Evolutionary conservation across 2,797 vertebrate genomes (phyloP).

Genomic region (Chiloscyllium punctatum): DNA sequence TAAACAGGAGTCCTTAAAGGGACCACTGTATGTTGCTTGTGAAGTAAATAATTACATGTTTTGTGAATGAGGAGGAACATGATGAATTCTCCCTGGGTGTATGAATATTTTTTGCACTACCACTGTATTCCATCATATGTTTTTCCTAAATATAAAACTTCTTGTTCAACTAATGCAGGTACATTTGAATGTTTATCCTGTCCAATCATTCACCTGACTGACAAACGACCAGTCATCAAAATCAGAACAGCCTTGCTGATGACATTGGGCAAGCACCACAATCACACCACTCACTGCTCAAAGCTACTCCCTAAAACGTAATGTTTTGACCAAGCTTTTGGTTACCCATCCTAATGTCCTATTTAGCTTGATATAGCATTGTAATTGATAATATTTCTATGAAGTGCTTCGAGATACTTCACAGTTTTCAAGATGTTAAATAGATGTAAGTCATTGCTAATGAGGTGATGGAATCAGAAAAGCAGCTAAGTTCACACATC

Average conservation of each 20-base stretch:
- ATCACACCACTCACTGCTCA: background rate
- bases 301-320: background rate
- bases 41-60: background rate
- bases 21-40: background rate
- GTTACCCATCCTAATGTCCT: background rate
- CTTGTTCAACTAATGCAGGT: background rate
- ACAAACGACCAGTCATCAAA: background rate
- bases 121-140: background rate
- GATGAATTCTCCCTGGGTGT: background rate
- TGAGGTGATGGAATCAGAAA: background rate
- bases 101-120: background rate
- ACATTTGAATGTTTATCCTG: background rate
- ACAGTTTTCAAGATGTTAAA: background rate
- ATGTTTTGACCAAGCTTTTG: background rate
- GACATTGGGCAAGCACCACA: background rate
- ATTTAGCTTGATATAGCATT: background rate
- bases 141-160: background rate
- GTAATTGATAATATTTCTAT: background rate
- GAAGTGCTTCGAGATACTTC: background rate
- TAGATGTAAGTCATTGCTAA: background rate
- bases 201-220: background rate
- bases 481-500: background rate
- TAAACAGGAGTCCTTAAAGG: background rate
- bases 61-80: background rate
- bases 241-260: background rate